A percentile compares a stretch with the other conserved stretches of the same genome.
Conservation (phyloP, 2,888 invertebrate species). For the Nemotelus nigrinus region DNA sequence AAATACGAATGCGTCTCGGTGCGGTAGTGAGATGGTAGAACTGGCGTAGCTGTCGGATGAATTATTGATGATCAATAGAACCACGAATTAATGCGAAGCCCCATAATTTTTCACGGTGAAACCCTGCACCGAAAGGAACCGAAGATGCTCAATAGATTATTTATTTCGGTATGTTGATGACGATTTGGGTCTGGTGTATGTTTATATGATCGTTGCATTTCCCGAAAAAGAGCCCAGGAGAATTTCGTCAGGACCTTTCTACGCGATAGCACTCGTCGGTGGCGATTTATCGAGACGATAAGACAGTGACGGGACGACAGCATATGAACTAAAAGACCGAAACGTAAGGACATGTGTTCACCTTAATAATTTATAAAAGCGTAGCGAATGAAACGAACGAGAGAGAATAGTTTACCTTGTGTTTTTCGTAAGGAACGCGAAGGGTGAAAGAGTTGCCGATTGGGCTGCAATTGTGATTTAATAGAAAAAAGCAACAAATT, state of each 20-base stretch:
- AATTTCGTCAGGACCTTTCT: neutral
- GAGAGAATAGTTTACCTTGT: constrained; percentile 5
- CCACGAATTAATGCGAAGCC: constrained; percentile 34
- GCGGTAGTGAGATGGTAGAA: neutral
- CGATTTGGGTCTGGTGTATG: neutral
- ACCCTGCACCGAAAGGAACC: neutral
- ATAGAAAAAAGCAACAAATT: no score
- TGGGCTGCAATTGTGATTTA: no score
- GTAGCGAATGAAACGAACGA: constrained; percentile 19
- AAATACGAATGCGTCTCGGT: neutral
- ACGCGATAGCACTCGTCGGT: neutral
- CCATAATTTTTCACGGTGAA: constrained; percentile 28
- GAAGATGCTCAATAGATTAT: constrained; percentile 30
- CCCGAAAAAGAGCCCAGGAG: neutral
- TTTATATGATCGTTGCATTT: constrained; percentile 13
- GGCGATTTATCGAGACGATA: constrained; percentile 33
- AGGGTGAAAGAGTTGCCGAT: neutral
- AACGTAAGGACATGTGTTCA: constrained; percentile 36
- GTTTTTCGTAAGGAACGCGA: neutral
- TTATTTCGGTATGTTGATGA: constrained; percentile 28
- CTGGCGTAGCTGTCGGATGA: constrained; percentile 25
- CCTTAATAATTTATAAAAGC: constrained; percentile 42
- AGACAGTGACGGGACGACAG: neutral
- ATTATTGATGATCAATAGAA: constrained; percentile 44
- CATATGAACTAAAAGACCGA: constrained; percentile 27